Evolutionary conservation across 2,888 invertebrate genomes (phyloP).

Genomic region (Meloe dianella): DNA sequence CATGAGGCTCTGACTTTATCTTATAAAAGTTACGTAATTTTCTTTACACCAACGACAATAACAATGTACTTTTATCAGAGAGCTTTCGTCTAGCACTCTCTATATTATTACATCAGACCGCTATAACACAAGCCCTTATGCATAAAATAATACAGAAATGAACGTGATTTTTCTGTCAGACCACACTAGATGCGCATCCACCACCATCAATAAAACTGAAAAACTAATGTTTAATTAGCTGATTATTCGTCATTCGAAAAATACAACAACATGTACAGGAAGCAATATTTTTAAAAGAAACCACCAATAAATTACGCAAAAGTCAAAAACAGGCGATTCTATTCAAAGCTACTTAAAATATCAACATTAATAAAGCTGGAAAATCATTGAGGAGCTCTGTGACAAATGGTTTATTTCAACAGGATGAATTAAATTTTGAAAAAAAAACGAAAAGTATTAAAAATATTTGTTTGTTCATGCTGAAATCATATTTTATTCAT

Average conservation of each 20-base stretch:
- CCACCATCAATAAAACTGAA: too few relatives aligned
- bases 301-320: not conserved
- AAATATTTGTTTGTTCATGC: not conserved
- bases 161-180: too few relatives aligned
- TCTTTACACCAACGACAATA: slow-evolving; percentile 25
- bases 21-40: slow-evolving; percentile 48
- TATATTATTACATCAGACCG: slow-evolving; percentile 2
- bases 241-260: too few relatives aligned
- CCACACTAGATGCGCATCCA: too few relatives aligned
- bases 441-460: not conserved
- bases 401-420: slow-evolving; percentile 3
- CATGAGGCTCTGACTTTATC: slow-evolving; percentile 45
- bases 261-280: not conserved
- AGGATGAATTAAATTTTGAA: not conserved
- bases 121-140: not conserved
- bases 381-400: not conserved
- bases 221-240: too few relatives aligned
- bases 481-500: not conserved
- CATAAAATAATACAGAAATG: not conserved
- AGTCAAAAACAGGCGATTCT: not conserved
- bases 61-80: slow-evolving; percentile 29
- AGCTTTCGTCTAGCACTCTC: slow-evolving; percentile 7
- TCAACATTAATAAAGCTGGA: slow-evolving; percentile 6
- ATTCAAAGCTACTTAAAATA: not conserved
- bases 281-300: not conserved